Percentiles rank a stretch among this genome's conserved stretches.
Conservation (phyloP, 2,113 vertebrate species). For the Atherinomorus stipes region DNA sequence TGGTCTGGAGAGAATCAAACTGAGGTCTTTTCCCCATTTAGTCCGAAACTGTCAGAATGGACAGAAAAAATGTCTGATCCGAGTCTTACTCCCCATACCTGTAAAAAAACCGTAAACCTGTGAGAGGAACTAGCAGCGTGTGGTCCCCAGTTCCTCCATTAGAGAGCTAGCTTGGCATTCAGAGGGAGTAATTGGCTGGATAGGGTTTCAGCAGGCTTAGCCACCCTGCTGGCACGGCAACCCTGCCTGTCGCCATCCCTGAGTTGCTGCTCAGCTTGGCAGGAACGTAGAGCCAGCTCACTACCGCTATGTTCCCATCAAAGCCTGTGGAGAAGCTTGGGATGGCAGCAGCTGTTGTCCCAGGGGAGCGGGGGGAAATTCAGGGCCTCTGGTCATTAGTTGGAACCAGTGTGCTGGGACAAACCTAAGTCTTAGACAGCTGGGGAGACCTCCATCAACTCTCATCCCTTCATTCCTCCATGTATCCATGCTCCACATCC, state of each 20-base stretch:
- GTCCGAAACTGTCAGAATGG: constrained; percentile 47
- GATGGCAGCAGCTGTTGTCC: constrained; percentile 82
- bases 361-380: constrained; percentile 69
- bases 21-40: constrained; percentile 47
- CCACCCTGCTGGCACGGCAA: constrained; percentile 81
- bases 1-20: constrained; percentile 67
- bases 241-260: constrained; percentile 66
- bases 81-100: constrained; percentile 54
- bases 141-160: constrained; percentile 81
- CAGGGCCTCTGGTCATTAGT: constrained; percentile 82
- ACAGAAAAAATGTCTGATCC: constrained; percentile 15
- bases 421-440: constrained; percentile 72
- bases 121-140: constrained; percentile 65
- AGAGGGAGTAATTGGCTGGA: constrained; percentile 82
- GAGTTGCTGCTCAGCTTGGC: constrained; percentile 71
- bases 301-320: constrained; percentile 74
- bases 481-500: constrained; percentile 31
- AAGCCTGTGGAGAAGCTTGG: constrained; percentile 70
- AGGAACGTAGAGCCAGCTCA: constrained; percentile 67
- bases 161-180: constrained; percentile 75
- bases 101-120: constrained; percentile 64
- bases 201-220: constrained; percentile 81
- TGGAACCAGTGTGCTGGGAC: constrained; percentile 73
- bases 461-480: constrained; percentile 45
- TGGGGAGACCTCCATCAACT: constrained; percentile 64